A percentile compares a stretch with the other conserved stretches of the same genome.
Evolutionary conservation across 2,888 invertebrate species (phyloP).

Genomic region (Callosobruchus maculatus): DNA sequence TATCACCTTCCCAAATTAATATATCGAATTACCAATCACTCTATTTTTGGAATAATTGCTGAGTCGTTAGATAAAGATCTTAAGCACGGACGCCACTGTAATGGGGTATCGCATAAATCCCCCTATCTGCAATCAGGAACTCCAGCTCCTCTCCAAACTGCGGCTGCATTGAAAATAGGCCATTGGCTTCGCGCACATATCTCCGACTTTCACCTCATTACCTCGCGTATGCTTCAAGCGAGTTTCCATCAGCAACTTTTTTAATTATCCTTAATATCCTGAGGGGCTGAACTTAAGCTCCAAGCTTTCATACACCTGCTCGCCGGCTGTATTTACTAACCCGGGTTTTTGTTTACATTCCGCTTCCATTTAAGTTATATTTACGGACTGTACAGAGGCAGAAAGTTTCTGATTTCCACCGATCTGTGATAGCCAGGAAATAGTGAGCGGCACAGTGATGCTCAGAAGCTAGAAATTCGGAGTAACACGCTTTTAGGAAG

Average conservation of each 20-base stretch:
- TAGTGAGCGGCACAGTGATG: not conserved
- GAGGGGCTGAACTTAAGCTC: not conserved
- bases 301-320: not conserved
- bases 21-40: too few species aligned
- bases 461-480: too few species aligned
- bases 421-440: not conserved
- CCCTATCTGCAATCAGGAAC: not conserved
- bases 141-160: not conserved
- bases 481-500: too few species aligned
- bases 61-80: too few species aligned
- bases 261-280: not conserved
- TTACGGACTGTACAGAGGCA: not conserved
- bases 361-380: not conserved
- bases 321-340: not conserved
- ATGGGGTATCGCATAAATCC: not conserved
- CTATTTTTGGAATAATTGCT: too few species aligned
- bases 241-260: not conserved
- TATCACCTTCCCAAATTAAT: too few species aligned
- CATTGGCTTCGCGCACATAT: not conserved
- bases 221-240: not conserved
- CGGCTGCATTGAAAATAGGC: not conserved
- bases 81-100: too few species aligned
- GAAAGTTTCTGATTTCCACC: not conserved
- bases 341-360: not conserved
- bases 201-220: not conserved